Conservation (phyloP, 2,888 invertebrate species). For the Sipha maydis region DNA sequence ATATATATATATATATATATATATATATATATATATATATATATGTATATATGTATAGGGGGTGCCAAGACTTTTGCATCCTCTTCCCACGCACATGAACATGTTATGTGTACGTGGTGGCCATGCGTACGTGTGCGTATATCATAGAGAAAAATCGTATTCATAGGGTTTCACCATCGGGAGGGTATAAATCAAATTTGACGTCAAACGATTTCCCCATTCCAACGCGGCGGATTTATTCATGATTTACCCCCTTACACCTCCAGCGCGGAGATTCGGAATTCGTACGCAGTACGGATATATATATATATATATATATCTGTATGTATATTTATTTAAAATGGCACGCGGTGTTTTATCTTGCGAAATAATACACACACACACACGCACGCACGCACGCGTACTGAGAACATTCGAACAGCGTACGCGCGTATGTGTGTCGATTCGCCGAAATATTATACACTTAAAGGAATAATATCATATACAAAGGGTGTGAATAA, state of each 20-base stretch:
- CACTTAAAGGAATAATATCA: constrained; percentile 44
- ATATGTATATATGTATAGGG: background rate
- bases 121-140: background rate
- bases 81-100: background rate
- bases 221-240: constrained; percentile 45
- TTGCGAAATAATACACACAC: constrained; percentile 26
- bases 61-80: background rate
- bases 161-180: constrained; percentile 23
- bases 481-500: constrained; percentile 41
- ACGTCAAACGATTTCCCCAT: constrained; percentile 52
- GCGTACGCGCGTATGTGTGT: background rate
- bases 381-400: too few species aligned
- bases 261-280: background rate
- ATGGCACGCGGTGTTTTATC: constrained; percentile 48
- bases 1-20: too few species aligned
- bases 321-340: constrained; percentile 41
- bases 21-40: too few species aligned
- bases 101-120: too few species aligned
- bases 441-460: constrained; percentile 40
- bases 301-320: background rate
- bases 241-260: background rate
- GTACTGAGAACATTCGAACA: constrained; percentile 5
- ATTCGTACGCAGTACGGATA: background rate
- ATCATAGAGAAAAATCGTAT: constrained; percentile 55
- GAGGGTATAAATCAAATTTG: constrained; percentile 59